A percentile compares a stretch with the other conserved stretches of the same genome.
Evolutionary conservation across 2,888 invertebrate genomes (phyloP).

Genomic region (Troides aeacus): DNA sequence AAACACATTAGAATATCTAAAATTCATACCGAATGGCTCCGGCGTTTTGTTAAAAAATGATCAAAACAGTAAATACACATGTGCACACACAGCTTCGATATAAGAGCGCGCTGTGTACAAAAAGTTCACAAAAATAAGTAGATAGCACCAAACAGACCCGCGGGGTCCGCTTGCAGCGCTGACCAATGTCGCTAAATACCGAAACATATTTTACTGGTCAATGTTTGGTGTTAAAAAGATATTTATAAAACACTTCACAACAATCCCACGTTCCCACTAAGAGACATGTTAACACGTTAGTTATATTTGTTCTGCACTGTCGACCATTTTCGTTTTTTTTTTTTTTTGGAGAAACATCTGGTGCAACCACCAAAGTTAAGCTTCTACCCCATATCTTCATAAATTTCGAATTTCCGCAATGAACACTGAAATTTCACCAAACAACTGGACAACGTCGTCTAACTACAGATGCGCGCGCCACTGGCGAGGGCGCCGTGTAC

Average conservation of each 20-base stretch:
- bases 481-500: conserved; percentile 8
- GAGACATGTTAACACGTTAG: no score
- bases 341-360: neutral
- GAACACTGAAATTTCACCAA: conserved; percentile 21
- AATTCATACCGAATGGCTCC: neutral
- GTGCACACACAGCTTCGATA: neutral
- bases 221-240: conserved; percentile 56
- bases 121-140: conserved; percentile 16
- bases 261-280: neutral
- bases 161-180: conserved; percentile 42
- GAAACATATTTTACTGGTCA: conserved; percentile 47
- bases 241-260: conserved; percentile 58
- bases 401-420: conserved; percentile 17
- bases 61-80: conserved; percentile 1
- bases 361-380: neutral
- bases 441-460: neutral
- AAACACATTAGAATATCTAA: neutral
- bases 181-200: conserved; percentile 49
- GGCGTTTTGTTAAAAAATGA: neutral
- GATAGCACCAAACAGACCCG: conserved; percentile 32
- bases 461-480: conserved; percentile 11
- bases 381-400: neutral
- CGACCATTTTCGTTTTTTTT: no score
- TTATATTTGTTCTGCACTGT: no score
- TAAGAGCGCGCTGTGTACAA: neutral